A percentile compares a stretch with the other conserved stretches of the same genome.
phyloP scores from a whole-genome alignment of 2,113 vertebrate species.

The Solenodon paradoxus region DNA sequence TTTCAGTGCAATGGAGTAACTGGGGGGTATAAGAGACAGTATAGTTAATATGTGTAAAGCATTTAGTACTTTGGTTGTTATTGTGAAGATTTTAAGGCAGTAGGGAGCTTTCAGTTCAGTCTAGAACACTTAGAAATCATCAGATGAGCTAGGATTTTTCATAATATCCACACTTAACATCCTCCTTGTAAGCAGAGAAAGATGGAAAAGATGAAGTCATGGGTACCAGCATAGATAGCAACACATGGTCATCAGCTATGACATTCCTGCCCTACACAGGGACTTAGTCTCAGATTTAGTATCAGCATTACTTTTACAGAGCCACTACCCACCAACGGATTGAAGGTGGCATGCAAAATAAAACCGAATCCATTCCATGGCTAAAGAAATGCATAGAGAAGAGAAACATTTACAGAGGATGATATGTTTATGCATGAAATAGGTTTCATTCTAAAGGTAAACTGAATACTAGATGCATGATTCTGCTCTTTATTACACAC shows the following conservation, averaged over 20 bases:
- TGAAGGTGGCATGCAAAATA: not conserved
- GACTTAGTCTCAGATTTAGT: not conserved
- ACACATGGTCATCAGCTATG: not conserved
- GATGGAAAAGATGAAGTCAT: not conserved
- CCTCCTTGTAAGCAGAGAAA: not conserved
- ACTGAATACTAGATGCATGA: not conserved
- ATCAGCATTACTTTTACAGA: not conserved
- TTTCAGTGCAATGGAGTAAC: not conserved
- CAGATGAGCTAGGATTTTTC: not conserved
- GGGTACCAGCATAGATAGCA: accelerated
- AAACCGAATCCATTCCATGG: not conserved
- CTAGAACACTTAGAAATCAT: not conserved
- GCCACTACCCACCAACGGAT: too few species aligned
- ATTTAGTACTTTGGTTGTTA: not conserved
- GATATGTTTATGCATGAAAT: not conserved
- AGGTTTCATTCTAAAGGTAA: not conserved
- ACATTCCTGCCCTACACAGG: not conserved
- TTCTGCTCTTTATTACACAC: not conserved
- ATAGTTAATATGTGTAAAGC: not conserved
- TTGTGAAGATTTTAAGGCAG: not conserved
- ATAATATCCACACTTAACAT: not conserved
- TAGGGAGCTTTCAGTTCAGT: not conserved
- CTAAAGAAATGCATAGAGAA: not conserved
- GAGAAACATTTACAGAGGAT: not conserved
- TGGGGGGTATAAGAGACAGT: not conserved